These are phyloP conservation scores for Brienomyrus brachyistius DNA, from an alignment of 2,113 vertebrate species.

Conservation along the genomic window DNA sequence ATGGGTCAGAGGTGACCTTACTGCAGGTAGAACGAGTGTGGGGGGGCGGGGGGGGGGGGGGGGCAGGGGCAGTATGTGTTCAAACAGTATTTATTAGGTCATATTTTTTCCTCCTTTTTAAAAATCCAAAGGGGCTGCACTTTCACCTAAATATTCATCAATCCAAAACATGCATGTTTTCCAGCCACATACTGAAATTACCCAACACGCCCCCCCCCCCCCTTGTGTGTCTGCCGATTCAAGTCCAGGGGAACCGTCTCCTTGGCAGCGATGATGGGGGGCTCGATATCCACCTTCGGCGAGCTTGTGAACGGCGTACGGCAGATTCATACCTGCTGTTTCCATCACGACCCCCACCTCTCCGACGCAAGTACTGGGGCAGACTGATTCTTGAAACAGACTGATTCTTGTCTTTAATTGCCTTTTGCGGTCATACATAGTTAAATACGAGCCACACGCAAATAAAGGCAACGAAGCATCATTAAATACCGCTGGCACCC, in stretches of 20 bases:
- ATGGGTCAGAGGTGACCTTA: background rate
- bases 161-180: background rate
- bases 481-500: background rate
- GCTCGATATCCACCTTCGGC: background rate
- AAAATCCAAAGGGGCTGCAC: background rate
- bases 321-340: background rate
- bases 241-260: background rate
- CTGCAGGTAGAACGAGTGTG: background rate
- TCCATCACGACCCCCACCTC: background rate
- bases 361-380: background rate
- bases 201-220: background rate
- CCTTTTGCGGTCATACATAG: background rate
- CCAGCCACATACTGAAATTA: background rate
- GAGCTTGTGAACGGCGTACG: background rate
- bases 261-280: background rate
- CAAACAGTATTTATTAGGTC: background rate
- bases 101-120: background rate
- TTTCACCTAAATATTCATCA: background rate
- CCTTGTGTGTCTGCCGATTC: background rate
- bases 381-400: background rate
- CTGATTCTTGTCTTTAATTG: conserved; percentile 16
- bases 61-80: background rate
- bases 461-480: background rate
- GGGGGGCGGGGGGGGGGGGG: background rate
- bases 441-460: conserved; percentile 4